These are phyloP conservation scores for Heterodera filipjevi DNA, from an alignment of 2,888 invertebrate genomes.

Conservation along the genomic window DNA sequence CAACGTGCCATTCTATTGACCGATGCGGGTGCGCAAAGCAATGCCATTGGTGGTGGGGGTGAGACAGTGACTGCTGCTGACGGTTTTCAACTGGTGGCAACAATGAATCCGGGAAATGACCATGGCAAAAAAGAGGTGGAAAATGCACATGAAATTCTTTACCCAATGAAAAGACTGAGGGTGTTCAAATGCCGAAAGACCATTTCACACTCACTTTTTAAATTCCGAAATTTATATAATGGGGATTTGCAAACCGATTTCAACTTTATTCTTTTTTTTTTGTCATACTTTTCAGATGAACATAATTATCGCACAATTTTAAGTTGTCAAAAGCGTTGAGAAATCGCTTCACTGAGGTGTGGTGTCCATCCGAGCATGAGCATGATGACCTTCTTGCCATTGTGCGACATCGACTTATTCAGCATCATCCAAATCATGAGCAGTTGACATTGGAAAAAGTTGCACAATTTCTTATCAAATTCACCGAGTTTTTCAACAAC, in stretches of 20 bases:
- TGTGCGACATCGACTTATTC: neutral
- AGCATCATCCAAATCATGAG: neutral
- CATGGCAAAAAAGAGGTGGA: conserved; percentile 94
- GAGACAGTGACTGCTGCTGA: conserved; percentile 71
- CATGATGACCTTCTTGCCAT: conserved; percentile 9
- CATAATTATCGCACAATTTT: conserved; percentile 41
- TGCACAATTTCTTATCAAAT: conserved; percentile 45
- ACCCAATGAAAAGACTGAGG: too few species aligned
- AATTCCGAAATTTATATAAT: too few species aligned
- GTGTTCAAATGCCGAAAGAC: too few species aligned
- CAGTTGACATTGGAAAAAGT: conserved; percentile 21
- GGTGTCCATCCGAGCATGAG: conserved; percentile 74
- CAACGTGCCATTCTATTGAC: conserved; percentile 86
- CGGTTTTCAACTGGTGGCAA: conserved; percentile 87
- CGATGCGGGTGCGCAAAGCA: conserved; percentile 75
- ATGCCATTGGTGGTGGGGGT: neutral
- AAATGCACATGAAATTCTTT: too few species aligned
- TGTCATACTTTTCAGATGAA: neutral
- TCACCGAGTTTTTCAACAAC: conserved; percentile 47
- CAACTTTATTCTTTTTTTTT: too few species aligned
- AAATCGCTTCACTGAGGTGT: conserved; percentile 97
- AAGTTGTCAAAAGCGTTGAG: conserved; percentile 89
- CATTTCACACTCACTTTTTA: too few species aligned
- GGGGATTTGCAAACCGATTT: too few species aligned
- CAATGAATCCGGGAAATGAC: conserved; percentile 99